phyloP scores from a whole-genome alignment of 2,113 vertebrate species.

The Deroptyus accipitrinus region DNA sequence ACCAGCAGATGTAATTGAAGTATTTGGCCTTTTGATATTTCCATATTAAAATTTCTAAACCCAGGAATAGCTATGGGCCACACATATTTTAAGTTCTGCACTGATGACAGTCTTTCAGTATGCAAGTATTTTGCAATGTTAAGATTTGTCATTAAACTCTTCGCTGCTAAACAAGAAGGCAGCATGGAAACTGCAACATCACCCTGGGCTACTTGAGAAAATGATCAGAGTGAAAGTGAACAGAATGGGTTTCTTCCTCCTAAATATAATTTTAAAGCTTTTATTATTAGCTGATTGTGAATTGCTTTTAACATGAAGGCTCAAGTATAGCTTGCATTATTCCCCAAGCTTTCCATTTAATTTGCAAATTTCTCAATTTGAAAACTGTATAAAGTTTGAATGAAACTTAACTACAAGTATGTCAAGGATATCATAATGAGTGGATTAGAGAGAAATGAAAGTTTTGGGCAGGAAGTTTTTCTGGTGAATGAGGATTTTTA shows the following conservation, averaged over 20 bases:
- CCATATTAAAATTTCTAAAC: not conserved
- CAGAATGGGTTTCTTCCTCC: not conserved
- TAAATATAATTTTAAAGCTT: not conserved
- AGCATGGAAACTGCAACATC: not conserved
- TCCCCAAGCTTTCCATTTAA: not conserved
- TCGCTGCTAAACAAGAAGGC: not conserved
- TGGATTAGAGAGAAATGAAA: not conserved
- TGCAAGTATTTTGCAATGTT: not conserved
- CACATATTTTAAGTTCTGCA: not conserved
- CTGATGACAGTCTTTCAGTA: not conserved
- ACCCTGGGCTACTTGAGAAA: not conserved
- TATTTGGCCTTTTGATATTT: not conserved
- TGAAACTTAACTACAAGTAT: not conserved
- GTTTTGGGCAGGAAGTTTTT: not conserved
- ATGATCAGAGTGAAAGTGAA: not conserved
- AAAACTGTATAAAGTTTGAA: not conserved
- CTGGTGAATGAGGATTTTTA: not conserved
- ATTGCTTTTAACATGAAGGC: not conserved
- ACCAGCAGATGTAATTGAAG: not conserved
- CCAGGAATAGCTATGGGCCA: not conserved
- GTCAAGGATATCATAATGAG: not conserved
- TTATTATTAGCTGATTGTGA: not conserved
- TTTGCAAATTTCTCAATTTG: not conserved
- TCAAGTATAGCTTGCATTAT: not conserved
- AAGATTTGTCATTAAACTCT: not conserved